A percentile compares a stretch with the other conserved stretches of the same genome.
Conservation (phyloP, 2,113 vertebrate species). For the Paradisaea rubra region DNA sequence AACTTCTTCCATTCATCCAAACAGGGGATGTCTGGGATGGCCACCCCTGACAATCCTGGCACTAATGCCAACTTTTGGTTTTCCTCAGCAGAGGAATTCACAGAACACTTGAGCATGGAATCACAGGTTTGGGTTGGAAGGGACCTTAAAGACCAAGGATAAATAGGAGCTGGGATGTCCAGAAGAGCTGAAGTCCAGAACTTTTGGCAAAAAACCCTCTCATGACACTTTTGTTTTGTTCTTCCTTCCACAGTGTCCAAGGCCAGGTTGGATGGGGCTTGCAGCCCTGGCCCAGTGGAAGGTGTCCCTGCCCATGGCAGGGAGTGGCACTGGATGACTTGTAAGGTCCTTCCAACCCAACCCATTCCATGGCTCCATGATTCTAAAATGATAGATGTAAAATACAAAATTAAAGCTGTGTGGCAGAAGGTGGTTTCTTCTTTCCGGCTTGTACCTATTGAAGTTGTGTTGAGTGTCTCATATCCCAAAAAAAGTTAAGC, state of each 20-base stretch:
- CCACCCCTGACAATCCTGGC: neutral
- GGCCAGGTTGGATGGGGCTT: neutral
- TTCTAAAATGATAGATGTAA: neutral
- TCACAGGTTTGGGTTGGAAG: neutral
- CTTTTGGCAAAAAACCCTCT: neutral
- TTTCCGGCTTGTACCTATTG: neutral
- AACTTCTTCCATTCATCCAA: neutral
- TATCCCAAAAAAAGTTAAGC: neutral
- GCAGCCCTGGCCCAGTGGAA: neutral
- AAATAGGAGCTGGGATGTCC: neutral
- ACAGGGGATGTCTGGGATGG: neutral
- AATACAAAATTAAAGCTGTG: neutral
- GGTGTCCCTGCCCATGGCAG: neutral
- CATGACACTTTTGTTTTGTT: neutral
- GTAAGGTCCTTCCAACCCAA: neutral
- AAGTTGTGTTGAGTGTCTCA: neutral
- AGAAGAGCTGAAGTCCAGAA: neutral
- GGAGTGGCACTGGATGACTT: neutral
- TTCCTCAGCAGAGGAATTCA: neutral
- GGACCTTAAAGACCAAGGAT: neutral
- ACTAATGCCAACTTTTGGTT: neutral
- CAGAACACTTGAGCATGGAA: neutral
- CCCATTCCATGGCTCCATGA: neutral
- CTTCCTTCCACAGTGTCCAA: neutral
- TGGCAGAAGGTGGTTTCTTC: neutral